Base-by-base conservation (phyloP, 1,140 invertebrate genomes). In the Penaeus indicus region DNA sequence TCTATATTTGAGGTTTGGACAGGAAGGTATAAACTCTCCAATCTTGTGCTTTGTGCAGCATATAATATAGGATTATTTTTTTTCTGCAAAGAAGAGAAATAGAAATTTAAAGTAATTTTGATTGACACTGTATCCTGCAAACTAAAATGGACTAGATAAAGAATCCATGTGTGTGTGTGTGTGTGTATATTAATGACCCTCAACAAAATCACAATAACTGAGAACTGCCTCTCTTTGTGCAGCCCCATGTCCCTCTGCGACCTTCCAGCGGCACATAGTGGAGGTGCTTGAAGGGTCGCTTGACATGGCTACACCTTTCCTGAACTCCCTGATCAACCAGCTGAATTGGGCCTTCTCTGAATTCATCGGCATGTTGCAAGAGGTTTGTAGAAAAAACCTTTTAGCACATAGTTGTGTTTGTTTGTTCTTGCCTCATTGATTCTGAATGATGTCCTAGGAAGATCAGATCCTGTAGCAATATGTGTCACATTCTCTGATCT, bases 301-400 rank as follows among this genome's bases (percentile, higher is more conserved):
- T 90, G 92, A 93, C 16, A 83, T 93, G 3, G 94, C 95, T 1
- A 94, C 94, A 0, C 93, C 94, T 3, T 97, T 96, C 91, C 92
- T 97, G 1, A 97, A 97, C 92, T 97, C 96, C 0, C 92, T 97
- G 1, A 93, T 97, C 0, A 97, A 96, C 92, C 96, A 97, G 90
- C 92, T 97, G 0, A 97, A 97, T 92, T 97, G 97, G 96, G 95
- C 96, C 0, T 97, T 97, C 91, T 97, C 97, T 0, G 96, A 97
- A 91, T 97, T 97, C 90, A 96, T 97, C 90, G 95, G 96, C 25
- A 95, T 97, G 94, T 93, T 97, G 89, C 96, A 97, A 93, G 96
- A 97, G 94, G 96, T 97, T 91, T 92, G 92, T 60, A 92, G 92
- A 8, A 54, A n/a, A 5, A 27, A 5, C 0, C 22, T 16, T 25